Evolutionary conservation across 2,888 invertebrate species (phyloP).

Genomic region (Antheraea assamensis): DNA sequence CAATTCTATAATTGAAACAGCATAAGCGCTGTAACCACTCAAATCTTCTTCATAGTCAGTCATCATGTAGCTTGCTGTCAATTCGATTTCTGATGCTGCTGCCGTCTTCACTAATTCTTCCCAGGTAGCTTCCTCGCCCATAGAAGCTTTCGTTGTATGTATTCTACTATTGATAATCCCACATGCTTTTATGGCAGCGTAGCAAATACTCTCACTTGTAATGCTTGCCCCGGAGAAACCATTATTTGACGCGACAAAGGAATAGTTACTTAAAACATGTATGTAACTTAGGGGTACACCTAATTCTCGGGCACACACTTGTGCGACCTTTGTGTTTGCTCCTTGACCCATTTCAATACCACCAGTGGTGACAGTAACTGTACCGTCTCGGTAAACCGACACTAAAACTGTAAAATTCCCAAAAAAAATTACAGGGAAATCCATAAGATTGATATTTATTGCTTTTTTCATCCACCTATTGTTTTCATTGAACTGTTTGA

Average conservation of each 20-base stretch:
- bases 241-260: constrained; percentile 83
- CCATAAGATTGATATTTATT: constrained; percentile 84
- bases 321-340: constrained; percentile 89
- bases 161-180: constrained; percentile 80
- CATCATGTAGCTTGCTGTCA: constrained; percentile 84
- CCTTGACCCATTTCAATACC: constrained; percentile 91
- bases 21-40: constrained; percentile 81
- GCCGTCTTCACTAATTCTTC: constrained; percentile 81
- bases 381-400: constrained; percentile 86
- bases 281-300: constrained; percentile 85
- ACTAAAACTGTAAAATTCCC: constrained; percentile 84
- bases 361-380: constrained; percentile 86
- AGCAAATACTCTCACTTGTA: constrained; percentile 84
- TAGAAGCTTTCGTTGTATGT: constrained; percentile 74
- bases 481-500: constrained; percentile 81
- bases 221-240: constrained; percentile 85
- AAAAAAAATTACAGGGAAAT: constrained; percentile 81
- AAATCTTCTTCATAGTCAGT: constrained; percentile 75
- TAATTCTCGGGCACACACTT: constrained; percentile 88
- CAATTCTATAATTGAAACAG: constrained; percentile 83
- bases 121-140: constrained; percentile 80
- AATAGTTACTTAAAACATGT: constrained; percentile 82
- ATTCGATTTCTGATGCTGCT: constrained; percentile 76
- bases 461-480: constrained; percentile 91
- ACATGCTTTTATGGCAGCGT: constrained; percentile 83